A percentile compares a stretch with the other conserved stretches of the same genome.
Evolutionary conservation across 2,888 invertebrate genomes (phyloP).

Genomic region (Crocallis elinguaria): DNA sequence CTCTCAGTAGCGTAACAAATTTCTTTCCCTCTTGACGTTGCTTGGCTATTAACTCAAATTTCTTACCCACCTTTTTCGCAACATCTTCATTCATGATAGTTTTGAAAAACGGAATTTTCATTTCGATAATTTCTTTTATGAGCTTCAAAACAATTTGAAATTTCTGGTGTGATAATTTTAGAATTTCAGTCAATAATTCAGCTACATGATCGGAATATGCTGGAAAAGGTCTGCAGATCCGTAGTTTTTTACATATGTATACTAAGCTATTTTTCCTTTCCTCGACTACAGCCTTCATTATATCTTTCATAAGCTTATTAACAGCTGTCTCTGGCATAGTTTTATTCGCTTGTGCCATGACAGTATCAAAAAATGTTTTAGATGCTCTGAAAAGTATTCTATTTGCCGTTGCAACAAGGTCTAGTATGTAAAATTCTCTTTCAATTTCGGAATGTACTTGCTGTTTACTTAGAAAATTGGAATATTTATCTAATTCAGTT

Average conservation of each 20-base stretch:
- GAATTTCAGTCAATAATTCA: conserved; percentile 44
- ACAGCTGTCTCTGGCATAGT: background rate
- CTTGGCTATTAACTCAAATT: conserved; percentile 10
- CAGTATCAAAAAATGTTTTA: background rate
- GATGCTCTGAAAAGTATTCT: background rate
- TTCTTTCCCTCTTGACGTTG: conserved; percentile 31
- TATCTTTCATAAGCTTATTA: background rate
- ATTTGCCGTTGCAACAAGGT: conserved; percentile 1
- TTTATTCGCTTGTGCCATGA: background rate
- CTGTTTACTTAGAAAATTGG: background rate
- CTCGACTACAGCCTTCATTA: background rate
- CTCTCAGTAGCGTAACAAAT: conserved; percentile 27
- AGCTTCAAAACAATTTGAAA: conserved; percentile 31
- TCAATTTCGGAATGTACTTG: background rate
- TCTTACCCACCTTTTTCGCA: conserved; percentile 26
- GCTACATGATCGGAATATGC: conserved; percentile 47
- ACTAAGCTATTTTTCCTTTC: conserved; percentile 3
- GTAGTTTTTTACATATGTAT: conserved; percentile 15
- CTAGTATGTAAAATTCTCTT: conserved; percentile 5
- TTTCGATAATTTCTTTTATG: conserved; percentile 7
- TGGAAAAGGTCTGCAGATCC: conserved; percentile 51
- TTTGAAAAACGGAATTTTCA: too few relatives aligned
- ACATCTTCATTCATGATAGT: conserved; percentile 36
- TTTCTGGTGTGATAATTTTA: conserved; percentile 41
- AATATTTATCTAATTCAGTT: background rate